Conservation (phyloP, 2,888 invertebrate genomes). For the Zygothrica quintamaculata region DNA sequence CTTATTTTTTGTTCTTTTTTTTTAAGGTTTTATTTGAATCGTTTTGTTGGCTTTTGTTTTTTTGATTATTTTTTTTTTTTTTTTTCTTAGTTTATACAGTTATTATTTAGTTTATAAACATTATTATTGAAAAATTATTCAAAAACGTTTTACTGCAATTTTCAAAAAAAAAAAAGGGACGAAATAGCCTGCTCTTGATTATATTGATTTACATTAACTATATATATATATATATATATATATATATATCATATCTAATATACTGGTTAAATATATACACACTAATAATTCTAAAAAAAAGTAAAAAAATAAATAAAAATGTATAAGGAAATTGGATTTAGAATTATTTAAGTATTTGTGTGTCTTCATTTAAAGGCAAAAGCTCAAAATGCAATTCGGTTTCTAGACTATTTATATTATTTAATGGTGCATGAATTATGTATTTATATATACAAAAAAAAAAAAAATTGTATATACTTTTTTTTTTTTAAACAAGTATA, state of each 20-base stretch:
- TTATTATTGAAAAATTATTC: not conserved
- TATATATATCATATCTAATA: no score
- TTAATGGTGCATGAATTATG: slow-evolving; percentile 19
- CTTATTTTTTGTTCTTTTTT: no score
- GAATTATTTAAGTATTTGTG: slow-evolving; percentile 4
- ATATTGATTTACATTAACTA: no score
- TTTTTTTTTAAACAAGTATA: slow-evolving; percentile 3
- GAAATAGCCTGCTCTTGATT: no score
- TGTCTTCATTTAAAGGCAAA: slow-evolving; percentile 14
- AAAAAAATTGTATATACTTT: not conserved
- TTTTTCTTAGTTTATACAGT: slow-evolving; percentile 3
- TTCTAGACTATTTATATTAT: slow-evolving; percentile 13
- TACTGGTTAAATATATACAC: no score
- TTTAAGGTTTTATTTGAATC: slow-evolving; percentile 13
- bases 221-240: no score
- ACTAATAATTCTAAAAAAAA: not conserved
- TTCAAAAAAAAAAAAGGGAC: slow-evolving; percentile 8
- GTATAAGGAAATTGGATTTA: not conserved
- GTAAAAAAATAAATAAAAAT: slow-evolving; percentile 12
- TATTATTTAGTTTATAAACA: slow-evolving; percentile 14
- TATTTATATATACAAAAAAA: slow-evolving; percentile 4
- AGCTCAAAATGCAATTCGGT: slow-evolving; percentile 25
- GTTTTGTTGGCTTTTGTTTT: no score
- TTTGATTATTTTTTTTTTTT: slow-evolving; percentile 26
- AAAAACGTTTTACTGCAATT: no score